Evolutionary conservation across 2,797 vertebrate species (phyloP).

Genomic region (Bradypodion ventrale): DNA sequence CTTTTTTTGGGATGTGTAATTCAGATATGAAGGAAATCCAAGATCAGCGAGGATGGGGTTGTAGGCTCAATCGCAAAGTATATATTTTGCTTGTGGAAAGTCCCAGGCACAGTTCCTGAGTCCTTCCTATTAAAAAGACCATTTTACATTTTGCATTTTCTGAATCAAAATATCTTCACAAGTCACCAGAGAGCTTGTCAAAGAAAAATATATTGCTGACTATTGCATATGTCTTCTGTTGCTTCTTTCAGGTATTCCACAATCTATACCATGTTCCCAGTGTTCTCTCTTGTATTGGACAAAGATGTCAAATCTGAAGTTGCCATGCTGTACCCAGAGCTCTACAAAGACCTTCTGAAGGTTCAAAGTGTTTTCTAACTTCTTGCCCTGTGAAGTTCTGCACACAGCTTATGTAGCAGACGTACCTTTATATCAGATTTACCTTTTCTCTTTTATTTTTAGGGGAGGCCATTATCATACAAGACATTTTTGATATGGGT

Average conservation of each 20-base stretch:
- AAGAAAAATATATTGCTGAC: background rate
- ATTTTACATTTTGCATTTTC: background rate
- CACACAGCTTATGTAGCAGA: conserved; percentile 1
- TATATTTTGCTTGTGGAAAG: background rate
- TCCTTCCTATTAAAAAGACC: background rate
- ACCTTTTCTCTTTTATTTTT: conserved; percentile 12
- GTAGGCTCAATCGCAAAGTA: background rate
- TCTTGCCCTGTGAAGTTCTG: background rate
- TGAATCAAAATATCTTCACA: background rate
- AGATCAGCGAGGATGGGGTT: background rate
- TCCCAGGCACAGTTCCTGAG: background rate
- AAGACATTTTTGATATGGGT: conserved; percentile 99
- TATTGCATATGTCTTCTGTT: background rate
- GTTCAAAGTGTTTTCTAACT: conserved; percentile 64
- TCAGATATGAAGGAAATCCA: background rate
- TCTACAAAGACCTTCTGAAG: conserved; percentile 99
- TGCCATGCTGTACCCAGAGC: conserved; percentile 96
- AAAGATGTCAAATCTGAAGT: conserved; percentile 98
- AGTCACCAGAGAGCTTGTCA: background rate
- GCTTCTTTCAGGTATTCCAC: conserved; percentile 88
- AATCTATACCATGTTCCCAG: conserved; percentile 98
- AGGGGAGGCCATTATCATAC: conserved; percentile 96
- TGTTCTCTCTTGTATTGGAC: conserved; percentile 97
- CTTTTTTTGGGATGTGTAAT: background rate
- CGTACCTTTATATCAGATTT: background rate